Percentiles rank a stretch among this genome's conserved stretches.
Conservation (phyloP, 1,140 invertebrate genomes). For the Caerostris darwini region DNA sequence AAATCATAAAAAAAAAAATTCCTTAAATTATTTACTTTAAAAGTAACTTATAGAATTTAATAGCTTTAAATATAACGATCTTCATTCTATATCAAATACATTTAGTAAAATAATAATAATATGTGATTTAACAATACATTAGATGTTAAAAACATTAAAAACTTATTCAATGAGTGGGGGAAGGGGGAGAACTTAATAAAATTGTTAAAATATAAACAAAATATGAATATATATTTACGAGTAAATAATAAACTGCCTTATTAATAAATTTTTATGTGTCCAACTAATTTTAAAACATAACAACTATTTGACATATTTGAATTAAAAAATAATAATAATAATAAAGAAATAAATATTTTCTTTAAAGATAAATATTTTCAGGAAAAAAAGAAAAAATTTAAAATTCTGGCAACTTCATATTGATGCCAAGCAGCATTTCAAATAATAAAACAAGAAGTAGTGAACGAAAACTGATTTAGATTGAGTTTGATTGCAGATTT, state of each 20-base stretch:
- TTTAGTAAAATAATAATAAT: background rate
- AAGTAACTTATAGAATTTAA: too few relatives aligned
- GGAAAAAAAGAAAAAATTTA: background rate
- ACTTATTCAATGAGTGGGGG: background rate
- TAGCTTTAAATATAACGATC: too few relatives aligned
- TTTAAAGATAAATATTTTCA: background rate
- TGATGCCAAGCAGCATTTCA: background rate
- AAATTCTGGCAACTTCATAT: background rate
- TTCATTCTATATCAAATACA: too few relatives aligned
- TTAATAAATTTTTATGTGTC: too few relatives aligned
- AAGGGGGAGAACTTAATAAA: background rate
- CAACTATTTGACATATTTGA: background rate
- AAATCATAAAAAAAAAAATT: too few relatives aligned
- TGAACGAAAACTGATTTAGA: background rate
- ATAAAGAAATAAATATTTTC: background rate
- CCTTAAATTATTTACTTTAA: too few relatives aligned
- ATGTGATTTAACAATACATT: background rate
- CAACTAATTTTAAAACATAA: background rate
- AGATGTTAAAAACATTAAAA: background rate
- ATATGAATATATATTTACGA: background rate
- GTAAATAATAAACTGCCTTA: background rate
- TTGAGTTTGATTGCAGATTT: conserved; percentile 9
- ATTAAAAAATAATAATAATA: background rate
- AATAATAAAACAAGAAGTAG: background rate
- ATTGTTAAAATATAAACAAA: background rate